Conservation (phyloP, 1,140 invertebrate species). For the Parasteatoda tepidariorum region DNA sequence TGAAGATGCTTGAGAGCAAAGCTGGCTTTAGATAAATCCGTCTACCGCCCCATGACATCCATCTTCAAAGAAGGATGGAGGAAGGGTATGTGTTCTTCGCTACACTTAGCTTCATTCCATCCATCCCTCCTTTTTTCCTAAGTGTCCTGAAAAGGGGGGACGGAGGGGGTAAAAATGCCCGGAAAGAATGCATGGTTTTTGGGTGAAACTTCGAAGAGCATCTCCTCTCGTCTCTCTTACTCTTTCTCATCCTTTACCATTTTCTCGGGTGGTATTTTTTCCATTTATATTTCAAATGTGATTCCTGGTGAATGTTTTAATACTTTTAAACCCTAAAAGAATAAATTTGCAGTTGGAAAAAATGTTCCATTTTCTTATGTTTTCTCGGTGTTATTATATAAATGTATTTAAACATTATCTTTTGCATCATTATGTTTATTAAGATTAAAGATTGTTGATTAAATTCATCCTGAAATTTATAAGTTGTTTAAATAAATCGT, state of each 20-base stretch:
- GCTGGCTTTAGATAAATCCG: conserved; percentile 36
- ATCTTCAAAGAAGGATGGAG: neutral
- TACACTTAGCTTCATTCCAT: conserved; percentile 32
- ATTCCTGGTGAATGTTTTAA: too few species aligned
- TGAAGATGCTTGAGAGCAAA: conserved; percentile 1
- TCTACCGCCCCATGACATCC: neutral
- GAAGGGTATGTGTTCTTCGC: conserved; percentile 1
- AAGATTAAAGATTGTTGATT: too few species aligned
- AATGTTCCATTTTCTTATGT: too few species aligned
- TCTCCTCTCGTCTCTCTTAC: neutral
- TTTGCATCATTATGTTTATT: too few species aligned
- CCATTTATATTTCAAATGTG: neutral
- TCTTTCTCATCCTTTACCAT: neutral
- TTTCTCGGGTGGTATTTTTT: neutral
- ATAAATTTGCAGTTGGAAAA: too few species aligned
- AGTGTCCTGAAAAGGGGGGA: neutral
- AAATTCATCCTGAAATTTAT: too few species aligned
- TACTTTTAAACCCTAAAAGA: too few species aligned
- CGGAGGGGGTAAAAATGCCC: neutral
- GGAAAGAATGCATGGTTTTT: neutral
- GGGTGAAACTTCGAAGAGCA: neutral
- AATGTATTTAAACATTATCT: too few species aligned
- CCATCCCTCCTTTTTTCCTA: conserved; percentile 1
- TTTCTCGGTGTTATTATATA: too few species aligned
- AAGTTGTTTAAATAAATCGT: too few species aligned